A percentile compares a stretch with the other conserved stretches of the same genome.
Conservation (phyloP, 1,140 invertebrate species). For the Cydia fagiglandana region DNA sequence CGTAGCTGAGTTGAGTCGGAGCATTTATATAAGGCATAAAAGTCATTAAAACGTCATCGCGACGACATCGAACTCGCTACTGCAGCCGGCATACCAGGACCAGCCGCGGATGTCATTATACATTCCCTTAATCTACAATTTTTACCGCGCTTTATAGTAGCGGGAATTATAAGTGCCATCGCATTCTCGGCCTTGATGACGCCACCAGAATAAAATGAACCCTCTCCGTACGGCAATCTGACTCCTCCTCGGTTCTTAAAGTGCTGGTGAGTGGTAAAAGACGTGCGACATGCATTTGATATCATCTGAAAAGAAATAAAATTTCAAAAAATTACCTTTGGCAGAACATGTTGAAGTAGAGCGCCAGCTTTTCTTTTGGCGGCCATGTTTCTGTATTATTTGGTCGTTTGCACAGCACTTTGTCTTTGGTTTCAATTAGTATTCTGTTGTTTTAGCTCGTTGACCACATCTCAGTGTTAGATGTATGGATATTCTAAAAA, state of each 20-base stretch:
- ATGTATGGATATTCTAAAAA: slow-evolving; percentile 35
- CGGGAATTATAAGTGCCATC: slow-evolving; percentile 54
- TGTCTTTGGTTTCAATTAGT: slow-evolving; percentile 62
- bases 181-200: slow-evolving; percentile 49
- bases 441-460: slow-evolving; percentile 55
- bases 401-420: slow-evolving; percentile 60
- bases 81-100: slow-evolving; percentile 16
- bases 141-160: slow-evolving; percentile 59
- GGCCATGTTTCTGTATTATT: slow-evolving; percentile 68
- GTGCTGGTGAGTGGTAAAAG: not conserved
- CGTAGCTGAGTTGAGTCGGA: not conserved
- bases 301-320: slow-evolving; percentile 40
- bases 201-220: not conserved
- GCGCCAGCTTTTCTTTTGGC: slow-evolving; percentile 79
- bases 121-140: slow-evolving; percentile 70
- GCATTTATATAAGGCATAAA: not conserved
- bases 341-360: slow-evolving; percentile 77
- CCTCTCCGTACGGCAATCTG: not conserved
- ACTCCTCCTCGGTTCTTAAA: not conserved
- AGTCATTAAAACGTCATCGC: slow-evolving; percentile 11
- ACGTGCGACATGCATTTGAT: slow-evolving; percentile 41
- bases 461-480: slow-evolving; percentile 57
- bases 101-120: slow-evolving; percentile 54
- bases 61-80: not conserved
- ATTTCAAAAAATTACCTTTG: slow-evolving; percentile 72